Evolutionary conservation across 2,888 invertebrate species (phyloP), one percentile per base, ranked within the genome.

Genomic region (Helobdella robusta): DNA sequence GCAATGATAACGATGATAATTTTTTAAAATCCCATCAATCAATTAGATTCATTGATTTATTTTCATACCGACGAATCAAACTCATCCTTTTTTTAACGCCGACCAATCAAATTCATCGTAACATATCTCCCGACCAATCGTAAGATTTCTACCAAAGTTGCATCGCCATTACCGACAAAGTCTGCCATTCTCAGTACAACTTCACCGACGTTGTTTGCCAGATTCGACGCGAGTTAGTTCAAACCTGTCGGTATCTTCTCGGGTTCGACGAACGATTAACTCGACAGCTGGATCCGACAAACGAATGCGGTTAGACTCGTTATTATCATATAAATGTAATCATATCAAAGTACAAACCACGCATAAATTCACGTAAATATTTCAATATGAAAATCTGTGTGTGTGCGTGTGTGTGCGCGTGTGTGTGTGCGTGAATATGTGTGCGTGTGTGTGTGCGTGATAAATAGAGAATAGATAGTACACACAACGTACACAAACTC

Each of bases 141-240:
- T 20, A 25, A 35, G 59, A 23, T 18, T 59, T 59, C 20, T 59
- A 59, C 36, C 8, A 20, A 23, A 59, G 59, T 20, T 59, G 59
- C 20, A 18, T 8, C 23, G 35, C 8, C 15, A 59, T 11, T 4
- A 36, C 40, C 34, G 32, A 59, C 8, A 35, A 11, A n/a, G 36
- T 8, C 4, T 59, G 59, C 36, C 25, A 6, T 20, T 30, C 59
- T 3, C 25, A 59, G 4, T 4, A 8, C 6, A 11, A 11, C 3
- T 18, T 35, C 3, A 23, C 25, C 18, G 35, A 59, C 15, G 25
- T 59, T 6, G 11, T 59, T 23, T 59, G 59, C 36, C 30, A 36
- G 20, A 28, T 59, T 5, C 35, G 20, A 20, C 5, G 59, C 20
- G 35, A 59, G 36, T 59, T 59, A 23, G 59, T 32, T 34, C 20